Conservation (phyloP, 53 echinoderm and acorn worm genomes). For the Arbacia lixula region DNA sequence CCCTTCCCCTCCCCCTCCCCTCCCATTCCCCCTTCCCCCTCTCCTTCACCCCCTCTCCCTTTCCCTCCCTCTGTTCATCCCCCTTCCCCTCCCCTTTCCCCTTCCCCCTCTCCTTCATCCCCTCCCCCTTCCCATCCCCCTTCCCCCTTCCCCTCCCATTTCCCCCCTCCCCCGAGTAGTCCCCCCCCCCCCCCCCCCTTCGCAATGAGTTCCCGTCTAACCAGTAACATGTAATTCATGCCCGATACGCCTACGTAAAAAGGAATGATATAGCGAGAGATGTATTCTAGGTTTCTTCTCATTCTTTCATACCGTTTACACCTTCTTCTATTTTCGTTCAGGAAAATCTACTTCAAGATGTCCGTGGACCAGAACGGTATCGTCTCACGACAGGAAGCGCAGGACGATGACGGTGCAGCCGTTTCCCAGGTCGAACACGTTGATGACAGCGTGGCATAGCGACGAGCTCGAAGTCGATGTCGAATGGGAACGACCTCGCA, state of each 20-base stretch:
- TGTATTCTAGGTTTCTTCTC: too few species aligned
- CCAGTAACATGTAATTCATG: too few species aligned
- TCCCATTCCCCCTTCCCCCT: too few species aligned
- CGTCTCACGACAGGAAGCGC: not conserved
- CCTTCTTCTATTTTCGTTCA: not conserved
- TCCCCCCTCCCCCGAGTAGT: not conserved
- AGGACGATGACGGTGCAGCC: not conserved
- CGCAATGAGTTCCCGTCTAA: too few species aligned
- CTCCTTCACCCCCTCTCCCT: too few species aligned
- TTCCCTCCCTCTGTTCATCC: too few species aligned
- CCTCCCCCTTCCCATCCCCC: not conserved
- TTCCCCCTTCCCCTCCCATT: not conserved
- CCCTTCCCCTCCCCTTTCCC: too few species aligned
- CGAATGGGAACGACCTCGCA: too few species aligned
- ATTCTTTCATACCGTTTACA: not conserved
- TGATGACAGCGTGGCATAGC: not conserved
- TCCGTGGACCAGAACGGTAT: constrained; percentile 9
- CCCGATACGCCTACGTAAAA: too few species aligned
- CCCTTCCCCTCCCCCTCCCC: not conserved
- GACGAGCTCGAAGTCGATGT: too few species aligned
- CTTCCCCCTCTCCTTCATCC: not conserved
- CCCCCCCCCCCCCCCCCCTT: too few species aligned
- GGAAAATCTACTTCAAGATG: constrained; percentile 42
- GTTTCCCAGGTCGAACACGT: not conserved
- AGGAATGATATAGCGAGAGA: too few species aligned